phyloP scores from a whole-genome alignment of 2,113 vertebrate genomes.

The Dicrurus megarhynchus region DNA sequence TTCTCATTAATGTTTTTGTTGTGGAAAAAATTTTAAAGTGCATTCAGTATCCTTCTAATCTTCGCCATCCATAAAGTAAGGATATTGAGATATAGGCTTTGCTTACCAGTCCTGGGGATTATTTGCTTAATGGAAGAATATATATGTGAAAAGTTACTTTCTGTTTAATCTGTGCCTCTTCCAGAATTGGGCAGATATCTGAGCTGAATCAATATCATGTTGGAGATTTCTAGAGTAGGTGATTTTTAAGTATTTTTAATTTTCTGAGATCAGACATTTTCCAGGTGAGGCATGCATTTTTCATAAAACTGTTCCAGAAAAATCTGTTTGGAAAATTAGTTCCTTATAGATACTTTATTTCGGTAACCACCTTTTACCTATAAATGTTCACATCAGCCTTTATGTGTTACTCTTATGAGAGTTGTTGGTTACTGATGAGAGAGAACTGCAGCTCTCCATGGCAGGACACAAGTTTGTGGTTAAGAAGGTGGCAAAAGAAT shows the following conservation, averaged over 20 bases:
- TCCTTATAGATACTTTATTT: background rate
- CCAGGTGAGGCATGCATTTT: background rate
- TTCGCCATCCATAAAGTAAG: background rate
- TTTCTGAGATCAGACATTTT: background rate
- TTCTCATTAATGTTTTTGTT: background rate
- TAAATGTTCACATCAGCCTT: background rate
- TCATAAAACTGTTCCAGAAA: background rate
- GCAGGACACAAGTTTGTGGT: background rate
- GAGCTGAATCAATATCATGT: background rate
- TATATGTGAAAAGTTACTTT: background rate
- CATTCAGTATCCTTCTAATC: background rate
- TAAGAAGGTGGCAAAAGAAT: background rate
- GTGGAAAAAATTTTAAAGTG: background rate
- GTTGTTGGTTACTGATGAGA: accelerated
- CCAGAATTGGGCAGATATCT: background rate
- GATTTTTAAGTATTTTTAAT: background rate
- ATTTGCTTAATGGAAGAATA: background rate
- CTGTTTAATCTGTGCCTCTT: background rate
- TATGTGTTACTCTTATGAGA: background rate
- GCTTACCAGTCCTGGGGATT: background rate
- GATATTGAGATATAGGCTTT: background rate
- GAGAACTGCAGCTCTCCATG: background rate
- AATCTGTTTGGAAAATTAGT: background rate
- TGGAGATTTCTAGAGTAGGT: background rate
- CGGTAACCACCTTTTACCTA: background rate